Conservation (phyloP, 2,888 invertebrate genomes). For the Lathronympha strigana region DNA sequence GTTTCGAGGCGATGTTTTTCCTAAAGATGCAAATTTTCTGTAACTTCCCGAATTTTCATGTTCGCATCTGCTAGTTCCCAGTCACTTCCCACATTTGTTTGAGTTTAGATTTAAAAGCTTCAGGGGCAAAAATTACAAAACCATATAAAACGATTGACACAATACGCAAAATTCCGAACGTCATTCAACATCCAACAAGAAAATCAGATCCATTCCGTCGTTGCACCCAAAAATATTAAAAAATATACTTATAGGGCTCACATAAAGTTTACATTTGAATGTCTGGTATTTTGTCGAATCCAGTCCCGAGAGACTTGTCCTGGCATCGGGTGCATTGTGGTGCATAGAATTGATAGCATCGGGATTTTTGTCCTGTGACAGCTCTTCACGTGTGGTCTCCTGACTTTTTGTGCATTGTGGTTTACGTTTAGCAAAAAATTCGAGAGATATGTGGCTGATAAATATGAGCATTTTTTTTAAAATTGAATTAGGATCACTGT, state of each 20-base stretch:
- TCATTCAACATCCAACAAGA: constrained; percentile 26
- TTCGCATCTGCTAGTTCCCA: no score
- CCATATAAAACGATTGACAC: constrained; percentile 14
- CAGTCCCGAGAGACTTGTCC: constrained; percentile 46
- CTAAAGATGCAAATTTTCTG: neutral
- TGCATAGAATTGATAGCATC: constrained; percentile 67
- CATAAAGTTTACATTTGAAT: constrained; percentile 6
- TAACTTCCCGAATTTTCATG: no score
- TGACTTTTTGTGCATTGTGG: constrained; percentile 35
- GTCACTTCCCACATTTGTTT: neutral
- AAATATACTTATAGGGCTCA: neutral
- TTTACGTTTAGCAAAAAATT: constrained; percentile 26
- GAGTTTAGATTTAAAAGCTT: neutral
- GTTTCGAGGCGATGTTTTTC: neutral
- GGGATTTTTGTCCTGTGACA: constrained; percentile 56
- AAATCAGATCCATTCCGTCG: constrained; percentile 19
- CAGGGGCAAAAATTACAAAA: neutral
- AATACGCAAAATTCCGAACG: constrained; percentile 30
- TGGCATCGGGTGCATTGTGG: constrained; percentile 50
- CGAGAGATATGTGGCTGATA: constrained; percentile 10
- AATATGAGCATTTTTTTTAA: neutral
- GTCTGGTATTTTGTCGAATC: constrained; percentile 11
- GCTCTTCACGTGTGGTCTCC: constrained; percentile 68
- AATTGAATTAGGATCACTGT: constrained; percentile 10
- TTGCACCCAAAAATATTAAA: neutral